A percentile compares a stretch with the other conserved stretches of the same genome.
phyloP scores from a whole-genome alignment of 2,888 invertebrate genomes.

The Agonopterix arenella region DNA sequence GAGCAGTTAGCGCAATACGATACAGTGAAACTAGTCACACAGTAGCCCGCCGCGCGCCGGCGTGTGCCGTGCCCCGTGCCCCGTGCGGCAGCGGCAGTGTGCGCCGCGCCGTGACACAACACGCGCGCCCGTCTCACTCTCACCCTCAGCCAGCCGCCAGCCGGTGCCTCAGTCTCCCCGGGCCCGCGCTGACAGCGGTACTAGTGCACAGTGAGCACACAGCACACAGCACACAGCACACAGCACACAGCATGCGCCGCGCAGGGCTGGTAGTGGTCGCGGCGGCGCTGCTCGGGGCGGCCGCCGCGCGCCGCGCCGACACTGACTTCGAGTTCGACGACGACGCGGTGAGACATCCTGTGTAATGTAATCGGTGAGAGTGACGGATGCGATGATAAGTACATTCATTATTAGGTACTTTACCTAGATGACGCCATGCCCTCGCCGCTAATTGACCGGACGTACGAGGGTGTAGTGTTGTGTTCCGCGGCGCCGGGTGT shows the following conservation, averaged over 20 bases:
- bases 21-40: too few relatives aligned
- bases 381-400: too few relatives aligned
- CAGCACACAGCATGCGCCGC: slow-evolving; percentile 9
- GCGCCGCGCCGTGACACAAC: slow-evolving; percentile 10
- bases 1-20: too few relatives aligned
- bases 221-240: too few relatives aligned
- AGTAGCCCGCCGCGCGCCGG: slow-evolving; percentile 4
- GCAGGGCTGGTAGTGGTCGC: slow-evolving; percentile 13
- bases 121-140: slow-evolving; percentile 11
- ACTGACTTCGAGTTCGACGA: slow-evolving; percentile 70
- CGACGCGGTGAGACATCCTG: slow-evolving; percentile 14
- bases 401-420: too few relatives aligned
- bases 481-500: slow-evolving; percentile 16
- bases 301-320: slow-evolving; percentile 38
- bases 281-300: slow-evolving; percentile 16
- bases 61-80: slow-evolving; percentile 11
- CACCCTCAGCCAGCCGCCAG: slow-evolving; percentile 8
- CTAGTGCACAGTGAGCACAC: too few relatives aligned
- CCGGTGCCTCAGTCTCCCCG: too few relatives aligned
- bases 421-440: too few relatives aligned
- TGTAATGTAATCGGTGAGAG: not conserved
- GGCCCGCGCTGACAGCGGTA: slow-evolving; percentile 1
- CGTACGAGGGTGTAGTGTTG: not conserved
- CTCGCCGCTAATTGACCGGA: not conserved
- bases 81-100: slow-evolving; percentile 19